Evolutionary conservation across 2,888 invertebrate genomes (phyloP), one percentile per base, ranked within the genome.

Genomic region (Iphiclides podalirius): DNA sequence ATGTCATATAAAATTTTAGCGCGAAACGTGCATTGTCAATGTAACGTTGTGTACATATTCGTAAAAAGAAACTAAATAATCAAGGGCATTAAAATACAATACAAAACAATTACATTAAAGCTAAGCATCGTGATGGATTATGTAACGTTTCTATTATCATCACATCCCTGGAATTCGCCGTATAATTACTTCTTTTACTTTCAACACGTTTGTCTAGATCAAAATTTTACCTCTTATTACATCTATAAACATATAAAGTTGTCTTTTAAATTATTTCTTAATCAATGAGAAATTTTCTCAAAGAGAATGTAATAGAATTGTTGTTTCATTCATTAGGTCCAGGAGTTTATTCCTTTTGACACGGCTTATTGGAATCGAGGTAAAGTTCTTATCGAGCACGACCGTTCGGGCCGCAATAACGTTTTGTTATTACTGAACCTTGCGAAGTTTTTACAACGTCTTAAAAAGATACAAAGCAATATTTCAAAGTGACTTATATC

Each of bases 401-500:
- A n/a, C n/a, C 28, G 28, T 14, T 15, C 12, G 9, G 20, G 11
- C 20, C 13, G 33, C 13, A 43, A 34, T 33, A 33, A 33, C 45
- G 14, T 55, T 40, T 28, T 4, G 26, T 40, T 36, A 31, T 35
- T 31, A 40, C 31, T 35, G 31, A 45, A 36, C 31, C 31, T 45
- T 40, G 40, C 31, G 12, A 36, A 34, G 26, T 35, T 50, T 28
- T 45, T 40, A 13, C 13, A 14, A 23, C 20, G 38, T 39, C 43
- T 9, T 11, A 17, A 44, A 28, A 14, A 28, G 31, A 41, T 3
- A 2, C n/a, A 36, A 40, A 11, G 12, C 36, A 44, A 44, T 45
- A 15, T 45, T 45, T 41, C 45, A 36, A 12, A 11, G 28, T 35
- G 14, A 26, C 1, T 4, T 16, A 4, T 11, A 4, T 36, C 4